Conservation (phyloP, 1,140 invertebrate species). For the Doryteuthis pealeii region DNA sequence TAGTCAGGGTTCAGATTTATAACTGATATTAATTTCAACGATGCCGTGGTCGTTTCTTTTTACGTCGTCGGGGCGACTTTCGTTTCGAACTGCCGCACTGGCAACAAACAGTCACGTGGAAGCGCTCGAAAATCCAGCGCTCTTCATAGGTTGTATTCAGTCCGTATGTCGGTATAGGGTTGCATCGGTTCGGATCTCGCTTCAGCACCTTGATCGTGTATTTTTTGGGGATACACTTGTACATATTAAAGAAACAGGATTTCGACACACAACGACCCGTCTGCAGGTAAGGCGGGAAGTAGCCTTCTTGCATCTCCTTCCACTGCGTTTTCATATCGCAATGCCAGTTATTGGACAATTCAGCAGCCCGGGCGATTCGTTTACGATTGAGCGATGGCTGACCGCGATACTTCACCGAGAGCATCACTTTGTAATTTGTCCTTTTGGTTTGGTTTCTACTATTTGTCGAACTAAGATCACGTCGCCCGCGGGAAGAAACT, state of each 20-base stretch:
- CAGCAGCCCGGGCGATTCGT: neutral
- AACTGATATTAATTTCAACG: neutral
- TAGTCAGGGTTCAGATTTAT: too few species aligned
- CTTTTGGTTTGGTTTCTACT: neutral
- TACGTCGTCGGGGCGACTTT: slow-evolving; percentile 10
- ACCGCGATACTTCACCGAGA: neutral
- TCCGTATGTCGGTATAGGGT: slow-evolving; percentile 37
- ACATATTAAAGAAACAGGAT: slow-evolving; percentile 45
- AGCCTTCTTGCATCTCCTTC: slow-evolving; percentile 29
- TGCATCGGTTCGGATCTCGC: slow-evolving; percentile 42
- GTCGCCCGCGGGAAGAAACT: neutral
- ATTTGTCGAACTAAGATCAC: neutral
- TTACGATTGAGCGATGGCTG: neutral
- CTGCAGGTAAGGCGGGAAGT: slow-evolving; percentile 37
- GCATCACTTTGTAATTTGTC: neutral
- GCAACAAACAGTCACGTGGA: slow-evolving; percentile 41
- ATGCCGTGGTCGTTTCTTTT: slow-evolving; percentile 11
- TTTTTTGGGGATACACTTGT: slow-evolving; percentile 40
- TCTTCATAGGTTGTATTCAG: slow-evolving; percentile 44
- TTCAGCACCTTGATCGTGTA: slow-evolving; percentile 41
- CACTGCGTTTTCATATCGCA: slow-evolving; percentile 36
- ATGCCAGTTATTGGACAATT: slow-evolving; percentile 26
- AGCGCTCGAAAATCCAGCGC: slow-evolving; percentile 33
- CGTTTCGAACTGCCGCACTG: slow-evolving; percentile 29
- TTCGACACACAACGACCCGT: slow-evolving; percentile 38